Base-by-base conservation (phyloP, 2,113 vertebrate genomes). In the Terrapene triunguis region DNA sequence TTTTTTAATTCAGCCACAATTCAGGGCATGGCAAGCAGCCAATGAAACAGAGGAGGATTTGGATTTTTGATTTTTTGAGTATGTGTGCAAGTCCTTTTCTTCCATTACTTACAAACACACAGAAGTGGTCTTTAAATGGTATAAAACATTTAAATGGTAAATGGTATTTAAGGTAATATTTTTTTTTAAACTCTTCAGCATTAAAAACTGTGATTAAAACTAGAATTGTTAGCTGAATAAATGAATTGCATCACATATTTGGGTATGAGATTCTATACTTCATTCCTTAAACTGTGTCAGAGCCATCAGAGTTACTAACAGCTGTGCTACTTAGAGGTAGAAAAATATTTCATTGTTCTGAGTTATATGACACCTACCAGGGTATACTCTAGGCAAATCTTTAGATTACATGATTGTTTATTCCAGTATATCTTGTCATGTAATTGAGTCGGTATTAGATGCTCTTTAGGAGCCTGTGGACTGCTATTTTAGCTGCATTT, bases 1-100 rank as follows among this genome's bases (percentile, higher is more conserved):
- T 97, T 97, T 97, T 95, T 74, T 88, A 78, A 47, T 85, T 93
- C 92, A 95, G 11, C 65, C 94, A 87, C 93, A 91, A 65, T 95
- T 95, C 89, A 93, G 89, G 80, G 72, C 97, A 92, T n/a, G 86
- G 89, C 93, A 87, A 92, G 47, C 6, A 25, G 95, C 94, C 85
- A 81, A 53, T 1, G 80, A 80, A 57, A 79, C 8, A 96, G 55
- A 96, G 80, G 59, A 62, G 91, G 89, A 35, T 88, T 80, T 54
- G 94, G 32, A 93, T 59, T 59, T 59, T 53, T 53, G 19, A 54
- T 32, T 79, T 32, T 50, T 32, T 35, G 62, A 38, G 17, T 69
- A 21, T 21, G 13, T 88, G 35, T 51, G 21, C 6, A 72, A 62
- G 21, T 29, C 85, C 48, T 29, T 54, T 87, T 90, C 38, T 80